Conservation (phyloP, 92 coral and sea anemone genomes). For the Zoanthus gigantus region DNA sequence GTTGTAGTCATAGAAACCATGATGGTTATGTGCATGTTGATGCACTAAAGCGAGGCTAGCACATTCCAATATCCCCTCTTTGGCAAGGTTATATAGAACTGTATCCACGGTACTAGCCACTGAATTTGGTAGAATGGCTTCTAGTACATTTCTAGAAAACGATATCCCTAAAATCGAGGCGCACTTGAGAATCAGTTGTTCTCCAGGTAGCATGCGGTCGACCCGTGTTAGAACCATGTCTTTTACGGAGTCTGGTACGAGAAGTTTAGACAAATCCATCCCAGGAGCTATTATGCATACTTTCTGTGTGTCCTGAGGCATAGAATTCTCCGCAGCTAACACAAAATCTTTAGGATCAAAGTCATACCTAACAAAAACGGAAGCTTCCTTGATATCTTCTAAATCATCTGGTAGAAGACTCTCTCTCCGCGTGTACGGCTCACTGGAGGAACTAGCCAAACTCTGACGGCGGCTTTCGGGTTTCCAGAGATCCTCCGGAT, state of each 20-base stretch:
- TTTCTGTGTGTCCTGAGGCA: slow-evolving; percentile 79
- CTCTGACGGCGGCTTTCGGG: slow-evolving; percentile 3
- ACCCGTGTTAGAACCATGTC: slow-evolving; percentile 98
- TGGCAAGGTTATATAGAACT: slow-evolving; percentile 86
- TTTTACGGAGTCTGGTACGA: slow-evolving; percentile 95
- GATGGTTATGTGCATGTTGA: slow-evolving; percentile 95
- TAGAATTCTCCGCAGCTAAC: slow-evolving; percentile 65
- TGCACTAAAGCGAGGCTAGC: slow-evolving; percentile 91
- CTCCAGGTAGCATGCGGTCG: slow-evolving; percentile 93
- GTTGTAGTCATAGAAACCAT: slow-evolving; percentile 94
- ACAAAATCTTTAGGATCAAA: slow-evolving; percentile 73
- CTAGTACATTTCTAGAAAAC: slow-evolving; percentile 82
- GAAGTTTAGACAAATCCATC: slow-evolving; percentile 81
- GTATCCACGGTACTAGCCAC: slow-evolving; percentile 67
- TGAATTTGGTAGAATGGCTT: slow-evolving; percentile 87
- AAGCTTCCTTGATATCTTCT: slow-evolving; percentile 6
- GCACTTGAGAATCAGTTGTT: slow-evolving; percentile 90
- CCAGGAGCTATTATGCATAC: slow-evolving; percentile 92
- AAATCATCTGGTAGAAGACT: slow-evolving; percentile 44
- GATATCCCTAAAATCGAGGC: slow-evolving; percentile 86
- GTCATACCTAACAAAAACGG: slow-evolving; percentile 27
- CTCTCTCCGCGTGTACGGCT: slow-evolving; percentile 29
- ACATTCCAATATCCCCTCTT: slow-evolving; percentile 92
- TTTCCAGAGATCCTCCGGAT: slow-evolving; percentile 1
- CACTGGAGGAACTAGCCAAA: slow-evolving; percentile 11